A percentile compares a stretch with the other conserved stretches of the same genome.
These are phyloP conservation scores for Xanthostigma xanthostigma DNA, from an alignment of 2,888 invertebrate genomes.

Conservation along the genomic window DNA sequence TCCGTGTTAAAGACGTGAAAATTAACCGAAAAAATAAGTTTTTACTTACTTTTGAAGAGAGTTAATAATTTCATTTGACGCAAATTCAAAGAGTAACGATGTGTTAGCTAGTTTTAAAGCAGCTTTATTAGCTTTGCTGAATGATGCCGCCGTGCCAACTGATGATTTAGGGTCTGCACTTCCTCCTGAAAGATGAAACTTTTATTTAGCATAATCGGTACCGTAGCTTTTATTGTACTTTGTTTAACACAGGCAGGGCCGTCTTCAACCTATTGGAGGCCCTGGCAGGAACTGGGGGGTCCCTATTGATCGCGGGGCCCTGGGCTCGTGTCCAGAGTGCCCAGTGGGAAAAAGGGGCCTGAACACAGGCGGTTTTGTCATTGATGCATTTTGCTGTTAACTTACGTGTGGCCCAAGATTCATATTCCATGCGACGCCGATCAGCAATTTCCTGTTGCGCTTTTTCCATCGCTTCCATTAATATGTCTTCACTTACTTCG, in stretches of 20 bases:
- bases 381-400: constrained; percentile 9
- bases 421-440: constrained; percentile 64
- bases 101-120: constrained; percentile 73
- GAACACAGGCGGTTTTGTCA: no score
- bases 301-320: no score
- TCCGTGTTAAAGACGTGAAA: not conserved
- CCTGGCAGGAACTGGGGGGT: no score
- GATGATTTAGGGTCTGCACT: constrained; percentile 77
- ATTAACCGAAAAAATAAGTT: not conserved
- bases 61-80: constrained; percentile 73
- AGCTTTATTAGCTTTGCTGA: constrained; percentile 76
- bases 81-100: constrained; percentile 71
- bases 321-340: no score
- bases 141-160: constrained; percentile 75
- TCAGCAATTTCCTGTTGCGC: constrained; percentile 63
- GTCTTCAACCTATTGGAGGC: no score
- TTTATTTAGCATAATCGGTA: not conserved
- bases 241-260: no score
- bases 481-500: constrained; percentile 53
- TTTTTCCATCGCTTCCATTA: constrained; percentile 60
- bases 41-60: constrained; percentile 37
- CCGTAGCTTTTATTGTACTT: no score
- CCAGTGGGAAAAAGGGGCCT: no score
- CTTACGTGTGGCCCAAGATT: constrained; percentile 61
- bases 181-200: constrained; percentile 36